Base-by-base conservation (phyloP, 2,113 vertebrate species). In the Hypanus sabinus region DNA sequence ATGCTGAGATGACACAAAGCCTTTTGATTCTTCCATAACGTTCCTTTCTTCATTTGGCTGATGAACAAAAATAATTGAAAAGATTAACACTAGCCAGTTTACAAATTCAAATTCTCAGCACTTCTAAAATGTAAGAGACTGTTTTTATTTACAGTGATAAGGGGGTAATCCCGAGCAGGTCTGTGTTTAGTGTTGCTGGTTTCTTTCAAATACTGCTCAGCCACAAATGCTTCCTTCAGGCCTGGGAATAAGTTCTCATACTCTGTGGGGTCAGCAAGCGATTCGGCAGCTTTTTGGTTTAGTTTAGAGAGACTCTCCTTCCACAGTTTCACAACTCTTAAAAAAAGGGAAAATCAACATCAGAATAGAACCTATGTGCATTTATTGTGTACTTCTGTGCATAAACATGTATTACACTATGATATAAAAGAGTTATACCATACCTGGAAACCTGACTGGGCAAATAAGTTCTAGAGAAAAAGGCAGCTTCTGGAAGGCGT, bases 161-260 rank as follows among this genome's bases (percentile, higher is more conserved):
- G 96, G 1, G 98, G 98, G 94, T 98, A 99, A 71, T 99, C 98
- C 80, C 95, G 98, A 76, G 99, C 98, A 10, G 98, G 98, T 94
- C 97, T 96, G 70, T 97, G 94, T 93, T 95, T 95, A 77, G 96
- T 96, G 77, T 96, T 93, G 93, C 97, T 97, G 10, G 96, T 97
- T 95, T 98, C 96, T 95, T 98, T 97, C 65, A 99, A 96, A 8
- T 97, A 99, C 68, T 98, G 96, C 95, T 99, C 99, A 79, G 97
- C 99, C 94, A 97, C 95, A 95, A 99, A 99, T 55, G 99, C 98
- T 96, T 99, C 99, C 95, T 97, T 98, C 95, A 99, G 96, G 16
- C 99, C 99, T 55, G 99, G 99, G 94, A 99, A 99, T 75, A 99
- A 97, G 95, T 99, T 99, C 95, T 99, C 99, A 94, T 99, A 99